Evolutionary conservation across 1,140 invertebrate genomes (phyloP).

Genomic region (Eulimnadia texana): DNA sequence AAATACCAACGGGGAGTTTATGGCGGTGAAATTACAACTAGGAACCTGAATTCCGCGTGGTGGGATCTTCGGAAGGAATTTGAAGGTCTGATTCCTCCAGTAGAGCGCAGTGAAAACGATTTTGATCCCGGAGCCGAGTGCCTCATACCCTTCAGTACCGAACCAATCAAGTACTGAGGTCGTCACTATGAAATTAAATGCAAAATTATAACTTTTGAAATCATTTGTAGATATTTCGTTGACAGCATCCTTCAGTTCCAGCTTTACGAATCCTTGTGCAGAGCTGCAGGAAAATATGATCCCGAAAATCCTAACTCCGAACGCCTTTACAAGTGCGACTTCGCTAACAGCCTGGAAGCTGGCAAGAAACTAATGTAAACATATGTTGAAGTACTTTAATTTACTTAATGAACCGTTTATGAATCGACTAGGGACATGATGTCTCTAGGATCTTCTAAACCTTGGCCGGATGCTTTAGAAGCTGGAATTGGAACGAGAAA

Average conservation of each 20-base stretch:
- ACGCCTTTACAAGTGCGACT: slow-evolving; percentile 32
- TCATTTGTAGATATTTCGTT: slow-evolving; percentile 37
- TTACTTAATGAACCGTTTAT: neutral
- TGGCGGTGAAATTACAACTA: slow-evolving; percentile 24
- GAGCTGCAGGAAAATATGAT: slow-evolving; percentile 23
- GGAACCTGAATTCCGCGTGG: slow-evolving; percentile 31
- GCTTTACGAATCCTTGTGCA: slow-evolving; percentile 33
- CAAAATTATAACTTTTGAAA: neutral
- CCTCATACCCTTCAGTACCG: slow-evolving; percentile 29
- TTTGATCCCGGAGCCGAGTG: too few species aligned
- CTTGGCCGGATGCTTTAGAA: slow-evolving; percentile 31
- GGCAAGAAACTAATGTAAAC: slow-evolving; percentile 25
- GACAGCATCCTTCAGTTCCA: slow-evolving; percentile 32
- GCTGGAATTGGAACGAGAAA: slow-evolving; percentile 28
- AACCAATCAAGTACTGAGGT: slow-evolving; percentile 31
- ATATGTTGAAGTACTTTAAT: neutral
- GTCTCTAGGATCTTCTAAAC: slow-evolving; percentile 29
- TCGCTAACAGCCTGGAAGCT: slow-evolving; percentile 30
- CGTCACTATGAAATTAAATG: neutral
- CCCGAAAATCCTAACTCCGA: slow-evolving; percentile 19
- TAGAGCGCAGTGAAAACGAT: slow-evolving; percentile 23
- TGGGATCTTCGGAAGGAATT: slow-evolving; percentile 30
- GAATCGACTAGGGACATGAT: slow-evolving; percentile 29
- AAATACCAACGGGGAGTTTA: slow-evolving; percentile 34
- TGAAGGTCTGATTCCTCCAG: slow-evolving; percentile 30